These are phyloP conservation scores for Psix sp. DNA, from an alignment of 1,140 invertebrate genomes.

Conservation along the genomic window DNA sequence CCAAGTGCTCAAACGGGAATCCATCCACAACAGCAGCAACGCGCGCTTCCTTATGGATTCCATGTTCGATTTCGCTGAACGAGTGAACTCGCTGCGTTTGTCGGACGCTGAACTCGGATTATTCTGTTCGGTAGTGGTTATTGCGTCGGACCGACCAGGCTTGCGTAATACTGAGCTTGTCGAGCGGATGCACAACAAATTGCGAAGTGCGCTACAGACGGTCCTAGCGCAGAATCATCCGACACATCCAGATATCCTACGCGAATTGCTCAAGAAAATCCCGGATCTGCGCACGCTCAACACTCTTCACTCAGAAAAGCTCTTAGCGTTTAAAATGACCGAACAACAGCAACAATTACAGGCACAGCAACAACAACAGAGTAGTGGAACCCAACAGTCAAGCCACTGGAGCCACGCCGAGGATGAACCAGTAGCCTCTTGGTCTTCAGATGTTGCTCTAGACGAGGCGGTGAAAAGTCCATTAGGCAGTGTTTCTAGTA, in stretches of 20 bases:
- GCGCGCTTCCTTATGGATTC: constrained; percentile 96
- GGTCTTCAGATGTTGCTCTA: constrained; percentile 84
- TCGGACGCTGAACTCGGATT: constrained; percentile 95
- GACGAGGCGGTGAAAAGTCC: constrained; percentile 90
- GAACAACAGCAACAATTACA: constrained; percentile 89
- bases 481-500: constrained; percentile 89
- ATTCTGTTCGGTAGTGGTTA: constrained; percentile 96
- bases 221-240: constrained; percentile 92
- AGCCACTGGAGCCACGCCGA: constrained; percentile 76
- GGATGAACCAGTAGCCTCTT: constrained; percentile 75
- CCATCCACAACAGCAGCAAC: constrained; percentile 92
- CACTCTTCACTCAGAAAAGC: constrained; percentile 96
- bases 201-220: constrained; percentile 91
- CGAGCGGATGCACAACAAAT: constrained; percentile 92
- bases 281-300: constrained; percentile 96
- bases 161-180: constrained; percentile 94
- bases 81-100: constrained; percentile 92
- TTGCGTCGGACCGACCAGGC: constrained; percentile 94
- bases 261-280: constrained; percentile 94
- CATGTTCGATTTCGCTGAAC: constrained; percentile 97
- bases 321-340: constrained; percentile 94
- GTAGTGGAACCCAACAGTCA: constrained; percentile 62
- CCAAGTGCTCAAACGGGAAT: constrained; percentile 91
- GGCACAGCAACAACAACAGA: constrained; percentile 77
- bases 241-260: constrained; percentile 86